Evolutionary conservation across 2,888 invertebrate species (phyloP), one percentile per base, ranked within the genome.

Genomic region (Conus canariensis): DNA sequence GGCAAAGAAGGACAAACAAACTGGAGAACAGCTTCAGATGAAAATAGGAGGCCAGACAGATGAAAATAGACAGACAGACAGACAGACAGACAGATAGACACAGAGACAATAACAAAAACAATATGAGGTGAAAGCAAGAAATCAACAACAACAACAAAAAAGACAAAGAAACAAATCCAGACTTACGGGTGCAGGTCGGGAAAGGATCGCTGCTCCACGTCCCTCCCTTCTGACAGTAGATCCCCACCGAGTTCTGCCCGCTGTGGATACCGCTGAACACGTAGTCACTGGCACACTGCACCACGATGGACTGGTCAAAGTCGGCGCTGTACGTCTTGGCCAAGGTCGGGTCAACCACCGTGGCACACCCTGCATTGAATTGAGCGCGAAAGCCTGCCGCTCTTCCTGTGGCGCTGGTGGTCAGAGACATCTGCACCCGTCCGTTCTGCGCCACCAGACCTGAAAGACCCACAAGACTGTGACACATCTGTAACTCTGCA

Each of bases 281-380:
- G 30, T 93, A 93, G 16, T 94, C 93, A 14, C 91, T 91, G 12
- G 88, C 90, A 89, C 95, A 95, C 12, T 91, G 91, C 25, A 94
- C 90, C 1, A 80, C 91, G 2, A 93, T 86, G 16, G 60, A 67
- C 87, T 93, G 92, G 8, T 92, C 93, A 25, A 90, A 92, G 30
- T 70, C 91, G 90, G 77, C 89, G 77, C 8, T 67, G 82, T 25
- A 67, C 16, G 93, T 94, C 3, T 80, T 60, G 14, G 92, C 90
- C 8, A 93, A 70, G 22, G 93, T 92, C 2, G 90, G 22, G 56
- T 90, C 90, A 12, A 64, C 83, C 8, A 94, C 85, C 8, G 87
- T 70, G 4, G 92, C 90, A 91, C 94, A 94, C 16, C 93, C 94
- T 93, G 93, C 89, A 16, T 93, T 92, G 87, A 92, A 94, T 6